Conservation (phyloP, 2,888 invertebrate genomes). For the Salpingus planirostris region DNA sequence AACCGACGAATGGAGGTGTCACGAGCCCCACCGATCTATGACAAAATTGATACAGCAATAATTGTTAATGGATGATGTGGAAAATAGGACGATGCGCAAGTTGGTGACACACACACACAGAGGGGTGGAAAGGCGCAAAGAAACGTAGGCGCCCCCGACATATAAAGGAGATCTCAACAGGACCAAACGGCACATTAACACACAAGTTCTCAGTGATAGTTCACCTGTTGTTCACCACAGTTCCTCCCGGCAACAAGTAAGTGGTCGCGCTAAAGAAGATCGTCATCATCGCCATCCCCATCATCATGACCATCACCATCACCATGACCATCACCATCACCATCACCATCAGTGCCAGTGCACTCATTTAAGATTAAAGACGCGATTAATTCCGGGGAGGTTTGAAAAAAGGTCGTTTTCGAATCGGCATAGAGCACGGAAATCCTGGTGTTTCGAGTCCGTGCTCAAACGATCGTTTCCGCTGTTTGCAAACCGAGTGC, state of each 20-base stretch:
- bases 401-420: not conserved
- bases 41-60: conserved; percentile 6
- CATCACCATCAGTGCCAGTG: not conserved
- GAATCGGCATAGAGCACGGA: conserved; percentile 1
- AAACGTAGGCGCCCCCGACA: conserved; percentile 16
- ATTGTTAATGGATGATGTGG: conserved; percentile 10
- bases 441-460: conserved; percentile 1
- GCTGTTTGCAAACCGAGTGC: too few species aligned
- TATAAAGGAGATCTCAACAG: conserved; percentile 19
- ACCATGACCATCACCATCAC: not conserved
- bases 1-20: too few species aligned
- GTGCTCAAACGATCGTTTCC: not conserved
- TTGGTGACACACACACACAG: conserved; percentile 11
- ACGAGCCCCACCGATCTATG: too few species aligned
- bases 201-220: conserved; percentile 17
- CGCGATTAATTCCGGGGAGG: too few species aligned
- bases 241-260: conserved; percentile 9
- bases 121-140: conserved; percentile 16
- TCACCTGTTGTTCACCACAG: conserved; percentile 5
- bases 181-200: conserved; percentile 15
- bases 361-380: too few species aligned
- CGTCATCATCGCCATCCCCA: not conserved
- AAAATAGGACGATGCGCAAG: conserved; percentile 15
- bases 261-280: too few species aligned
- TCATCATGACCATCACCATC: not conserved